Base-by-base conservation (phyloP, 2,113 vertebrate genomes). In the Neofelis nebulosa region DNA sequence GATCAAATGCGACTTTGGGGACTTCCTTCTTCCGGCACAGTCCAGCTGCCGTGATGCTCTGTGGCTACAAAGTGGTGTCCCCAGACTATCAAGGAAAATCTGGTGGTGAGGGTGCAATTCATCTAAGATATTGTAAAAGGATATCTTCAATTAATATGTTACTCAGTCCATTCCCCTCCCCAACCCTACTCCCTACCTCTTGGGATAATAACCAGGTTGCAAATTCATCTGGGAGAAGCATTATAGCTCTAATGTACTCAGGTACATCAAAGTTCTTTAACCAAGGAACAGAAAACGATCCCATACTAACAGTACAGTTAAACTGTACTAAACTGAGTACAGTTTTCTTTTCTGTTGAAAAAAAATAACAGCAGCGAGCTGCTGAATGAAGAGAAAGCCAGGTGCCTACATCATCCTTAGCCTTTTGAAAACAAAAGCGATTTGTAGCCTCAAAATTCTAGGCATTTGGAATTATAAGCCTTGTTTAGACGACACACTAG, bases 71-170 rank as follows among this genome's bases (percentile, higher is more conserved):
- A 92, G 94, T 33, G 38, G 63, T 97, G 94, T 92, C 96, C 97
- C 96, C 88, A 95, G 98, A 98, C 95, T 97, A 81, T 97, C 96
- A 66, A 61, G 97, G 98, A 98, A 98, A 98, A 97, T 93, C 92
- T 3, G 71, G 91, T 96, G 96, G 69, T 52, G 0, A 73, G 96
- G 95, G 96, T 98, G 45, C 79, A 91, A 96, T 98, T 98, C 96
- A 96, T 91, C 50, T 91, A 98, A 33, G 14, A 88, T 97, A 98
- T 93, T 97, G 68, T 90, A 98, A 98, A 98, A 98, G 0, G 4
- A 93, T 97, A 38, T 95, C 98, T 96, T 98, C 97, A 98, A 98
- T 98, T 98, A 98, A 98, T 97, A 95, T 97, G 96, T 96, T 97
- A 95, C 93, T 98, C 0, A 4, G 98, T 98, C 96, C 94, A 95